Conservation (phyloP, 2,888 invertebrate genomes). For the Drosophila hamatofila region DNA sequence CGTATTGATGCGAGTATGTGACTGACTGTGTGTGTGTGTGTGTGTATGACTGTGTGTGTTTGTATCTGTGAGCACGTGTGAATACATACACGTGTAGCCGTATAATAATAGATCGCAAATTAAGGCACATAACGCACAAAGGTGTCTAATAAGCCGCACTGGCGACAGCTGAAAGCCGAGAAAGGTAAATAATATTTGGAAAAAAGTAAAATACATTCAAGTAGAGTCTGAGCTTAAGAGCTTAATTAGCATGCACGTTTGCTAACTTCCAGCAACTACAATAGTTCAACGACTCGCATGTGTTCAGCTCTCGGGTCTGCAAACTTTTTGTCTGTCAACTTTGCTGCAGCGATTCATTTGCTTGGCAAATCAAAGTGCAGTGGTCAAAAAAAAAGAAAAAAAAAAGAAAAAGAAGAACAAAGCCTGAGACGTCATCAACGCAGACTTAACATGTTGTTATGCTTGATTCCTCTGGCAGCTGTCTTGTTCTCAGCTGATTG, state of each 20-base stretch:
- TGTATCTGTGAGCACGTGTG: constrained; percentile 4
- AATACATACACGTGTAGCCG: constrained; percentile 37
- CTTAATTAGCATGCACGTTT: constrained; percentile 6
- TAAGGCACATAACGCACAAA: constrained; percentile 24
- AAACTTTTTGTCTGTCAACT: constrained; percentile 27
- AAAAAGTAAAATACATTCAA: background rate
- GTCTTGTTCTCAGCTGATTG: constrained; percentile 52
- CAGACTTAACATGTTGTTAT: constrained; percentile 36
- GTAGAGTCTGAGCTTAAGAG: background rate
- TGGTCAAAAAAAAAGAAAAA: background rate
- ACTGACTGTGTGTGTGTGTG: constrained; percentile 2
- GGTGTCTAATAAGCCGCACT: background rate
- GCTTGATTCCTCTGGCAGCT: constrained; percentile 45
- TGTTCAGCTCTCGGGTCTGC: background rate
- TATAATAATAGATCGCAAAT: constrained; percentile 45
- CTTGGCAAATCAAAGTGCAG: too few species aligned
- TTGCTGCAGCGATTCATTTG: constrained; percentile 39
- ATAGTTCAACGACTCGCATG: background rate
- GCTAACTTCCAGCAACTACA: background rate
- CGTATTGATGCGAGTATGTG: constrained; percentile 15
- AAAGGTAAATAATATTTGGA: background rate
- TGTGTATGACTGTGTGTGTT: constrained; percentile 24
- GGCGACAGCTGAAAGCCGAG: background rate
- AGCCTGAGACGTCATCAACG: background rate
- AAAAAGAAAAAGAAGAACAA: background rate